These are phyloP conservation scores for Ormyrus nitidulus DNA, from an alignment of 2,888 invertebrate species.

Conservation along the genomic window DNA sequence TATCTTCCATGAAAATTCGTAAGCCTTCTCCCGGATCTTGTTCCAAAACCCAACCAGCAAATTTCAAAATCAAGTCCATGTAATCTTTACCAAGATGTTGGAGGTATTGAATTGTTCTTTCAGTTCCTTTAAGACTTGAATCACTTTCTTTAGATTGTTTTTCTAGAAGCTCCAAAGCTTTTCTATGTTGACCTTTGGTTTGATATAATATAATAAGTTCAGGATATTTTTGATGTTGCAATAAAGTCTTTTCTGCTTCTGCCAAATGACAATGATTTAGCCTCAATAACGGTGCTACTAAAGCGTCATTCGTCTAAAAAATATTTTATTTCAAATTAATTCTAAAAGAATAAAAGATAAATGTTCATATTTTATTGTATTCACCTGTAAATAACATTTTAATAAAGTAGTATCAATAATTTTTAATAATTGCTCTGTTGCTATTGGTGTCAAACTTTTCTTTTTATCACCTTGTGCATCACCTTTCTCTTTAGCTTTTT, in stretches of 20 bases:
- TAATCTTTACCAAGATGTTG: slow-evolving; percentile 89
- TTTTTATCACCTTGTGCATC: slow-evolving; percentile 64
- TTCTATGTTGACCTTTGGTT: slow-evolving; percentile 93
- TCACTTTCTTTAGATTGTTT: slow-evolving; percentile 86
- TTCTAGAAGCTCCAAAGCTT: slow-evolving; percentile 91
- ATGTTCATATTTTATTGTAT: slow-evolving; percentile 2
- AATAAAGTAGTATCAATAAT: slow-evolving; percentile 97
- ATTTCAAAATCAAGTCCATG: slow-evolving; percentile 93
- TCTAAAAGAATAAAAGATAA: background rate
- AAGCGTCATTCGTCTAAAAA: slow-evolving; percentile 93
- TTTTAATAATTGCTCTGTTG: slow-evolving; percentile 85
- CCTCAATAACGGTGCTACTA: slow-evolving; percentile 93
- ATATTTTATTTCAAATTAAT: background rate
- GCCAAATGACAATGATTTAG: slow-evolving; percentile 94
- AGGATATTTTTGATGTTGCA: slow-evolving; percentile 90
- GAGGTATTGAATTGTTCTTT: slow-evolving; percentile 92
- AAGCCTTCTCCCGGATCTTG: slow-evolving; percentile 93
- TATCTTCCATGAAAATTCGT: slow-evolving; percentile 78
- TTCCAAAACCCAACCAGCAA: slow-evolving; percentile 93
- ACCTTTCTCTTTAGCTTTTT: slow-evolving; percentile 64
- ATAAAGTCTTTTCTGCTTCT: slow-evolving; percentile 93
- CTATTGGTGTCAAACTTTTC: slow-evolving; percentile 74
- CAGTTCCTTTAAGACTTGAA: slow-evolving; percentile 87
- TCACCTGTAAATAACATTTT: slow-evolving; percentile 95
- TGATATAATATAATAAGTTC: slow-evolving; percentile 97